Evolutionary conservation across 2,888 invertebrate genomes (phyloP).

Genomic region (Rhogogaster chlorosoma): DNA sequence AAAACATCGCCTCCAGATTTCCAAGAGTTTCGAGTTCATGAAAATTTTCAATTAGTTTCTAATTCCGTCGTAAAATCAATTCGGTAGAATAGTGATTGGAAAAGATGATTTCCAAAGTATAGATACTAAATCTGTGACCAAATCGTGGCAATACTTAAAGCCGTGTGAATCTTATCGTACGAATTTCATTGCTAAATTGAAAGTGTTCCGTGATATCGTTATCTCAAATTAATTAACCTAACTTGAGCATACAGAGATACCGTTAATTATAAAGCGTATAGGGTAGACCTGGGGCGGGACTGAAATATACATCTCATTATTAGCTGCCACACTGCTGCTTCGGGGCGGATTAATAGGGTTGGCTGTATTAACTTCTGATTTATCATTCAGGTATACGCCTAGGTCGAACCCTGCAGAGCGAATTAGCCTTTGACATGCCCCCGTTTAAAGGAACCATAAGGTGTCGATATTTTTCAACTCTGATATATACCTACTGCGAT

Average conservation of each 20-base stretch:
- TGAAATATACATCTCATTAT: slow-evolving; percentile 59
- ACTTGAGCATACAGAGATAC: slow-evolving; percentile 48
- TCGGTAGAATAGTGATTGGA: neutral
- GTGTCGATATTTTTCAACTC: neutral
- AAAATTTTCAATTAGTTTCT: neutral
- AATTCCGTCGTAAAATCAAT: neutral
- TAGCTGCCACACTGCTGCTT: slow-evolving; percentile 49
- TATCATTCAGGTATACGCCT: slow-evolving; percentile 45
- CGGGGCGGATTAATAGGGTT: slow-evolving; percentile 51
- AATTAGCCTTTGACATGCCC: slow-evolving; percentile 23
- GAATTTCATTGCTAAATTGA: slow-evolving; percentile 34
- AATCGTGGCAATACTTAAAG: neutral
- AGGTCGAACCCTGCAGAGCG: neutral
- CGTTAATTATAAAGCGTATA: slow-evolving; percentile 44
- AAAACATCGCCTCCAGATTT: neutral
- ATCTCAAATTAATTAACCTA: slow-evolving; percentile 45
- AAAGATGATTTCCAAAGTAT: neutral
- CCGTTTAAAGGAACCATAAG: neutral
- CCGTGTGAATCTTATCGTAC: neutral
- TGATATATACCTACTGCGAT: neutral
- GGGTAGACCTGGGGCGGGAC: slow-evolving; percentile 49
- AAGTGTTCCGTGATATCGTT: slow-evolving; percentile 46
- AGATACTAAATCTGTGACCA: neutral
- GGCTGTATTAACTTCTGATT: slow-evolving; percentile 54
- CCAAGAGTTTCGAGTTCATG: neutral